Conservation (phyloP, 2,797 vertebrate genomes). For the Clarias platycephalus region DNA sequence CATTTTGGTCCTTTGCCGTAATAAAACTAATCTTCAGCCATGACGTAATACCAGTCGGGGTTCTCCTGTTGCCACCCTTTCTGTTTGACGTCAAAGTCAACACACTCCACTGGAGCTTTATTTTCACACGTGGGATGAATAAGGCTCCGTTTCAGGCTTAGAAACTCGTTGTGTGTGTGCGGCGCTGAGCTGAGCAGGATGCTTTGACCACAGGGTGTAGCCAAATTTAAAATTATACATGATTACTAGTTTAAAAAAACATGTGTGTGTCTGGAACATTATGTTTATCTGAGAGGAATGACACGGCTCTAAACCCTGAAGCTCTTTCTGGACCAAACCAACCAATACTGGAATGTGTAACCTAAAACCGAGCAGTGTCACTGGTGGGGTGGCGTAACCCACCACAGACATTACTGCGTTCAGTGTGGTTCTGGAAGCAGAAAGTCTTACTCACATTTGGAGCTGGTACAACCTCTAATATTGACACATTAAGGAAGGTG, state of each 20-base stretch:
- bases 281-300: not conserved
- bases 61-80: not conserved
- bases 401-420: not conserved
- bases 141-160: not conserved
- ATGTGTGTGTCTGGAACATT: not conserved
- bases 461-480: not conserved
- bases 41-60: too few species aligned
- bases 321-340: constrained; percentile 7
- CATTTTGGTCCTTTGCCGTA: not conserved
- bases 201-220: constrained; percentile 15
- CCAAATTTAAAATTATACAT: not conserved
- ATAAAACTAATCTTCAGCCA: not conserved
- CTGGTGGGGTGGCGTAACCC: not conserved
- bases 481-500: not conserved
- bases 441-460: not conserved
- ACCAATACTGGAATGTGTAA: constrained; percentile 30
- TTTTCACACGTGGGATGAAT: not conserved
- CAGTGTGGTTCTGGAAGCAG: not conserved
- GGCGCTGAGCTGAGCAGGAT: not conserved
- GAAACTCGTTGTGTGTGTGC: not conserved
- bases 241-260: constrained; percentile 50
- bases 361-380: not conserved
- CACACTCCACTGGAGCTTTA: not conserved
- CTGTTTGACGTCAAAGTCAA: not conserved
- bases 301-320: not conserved